Percentiles rank a stretch among this genome's conserved stretches.
phyloP scores from a whole-genome alignment of 2,113 vertebrate genomes.

The Garra rufa region DNA sequence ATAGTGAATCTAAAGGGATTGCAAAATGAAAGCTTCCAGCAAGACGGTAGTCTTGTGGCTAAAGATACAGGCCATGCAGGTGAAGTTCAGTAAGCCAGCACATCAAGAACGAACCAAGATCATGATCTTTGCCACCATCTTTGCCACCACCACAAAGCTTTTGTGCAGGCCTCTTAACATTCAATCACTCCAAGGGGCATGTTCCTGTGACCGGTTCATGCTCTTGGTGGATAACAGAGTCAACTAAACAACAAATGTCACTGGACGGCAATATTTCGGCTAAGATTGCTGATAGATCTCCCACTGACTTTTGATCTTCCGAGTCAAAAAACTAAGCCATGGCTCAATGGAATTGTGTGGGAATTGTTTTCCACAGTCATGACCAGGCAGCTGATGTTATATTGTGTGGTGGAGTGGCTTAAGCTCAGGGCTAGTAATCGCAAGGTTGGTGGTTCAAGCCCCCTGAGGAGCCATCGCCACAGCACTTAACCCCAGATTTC shows the following conservation, averaged over 20 bases:
- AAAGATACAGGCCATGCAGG: neutral
- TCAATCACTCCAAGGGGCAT: neutral
- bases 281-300: neutral
- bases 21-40: neutral
- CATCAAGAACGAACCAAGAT: neutral
- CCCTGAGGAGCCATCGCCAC: neutral
- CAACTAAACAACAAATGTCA: neutral
- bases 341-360: slow-evolving; percentile 10
- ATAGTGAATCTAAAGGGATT: neutral
- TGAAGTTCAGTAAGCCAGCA: neutral
- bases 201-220: neutral
- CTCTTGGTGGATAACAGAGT: slow-evolving; percentile 18
- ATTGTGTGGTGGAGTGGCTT: neutral
- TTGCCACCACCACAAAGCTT: slow-evolving; percentile 6
- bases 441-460: slow-evolving; percentile 12
- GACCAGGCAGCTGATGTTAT: neutral
- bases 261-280: neutral
- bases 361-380: neutral
- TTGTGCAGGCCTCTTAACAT: slow-evolving; percentile 8
- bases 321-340: neutral
- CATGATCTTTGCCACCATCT: slow-evolving; percentile 18
- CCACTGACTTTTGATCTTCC: slow-evolving; percentile 1
- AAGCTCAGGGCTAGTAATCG: neutral
- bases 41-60: neutral
- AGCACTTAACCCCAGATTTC: neutral